phyloP scores from a whole-genome alignment of 2,888 invertebrate genomes.

The Amphipyra berbera region DNA sequence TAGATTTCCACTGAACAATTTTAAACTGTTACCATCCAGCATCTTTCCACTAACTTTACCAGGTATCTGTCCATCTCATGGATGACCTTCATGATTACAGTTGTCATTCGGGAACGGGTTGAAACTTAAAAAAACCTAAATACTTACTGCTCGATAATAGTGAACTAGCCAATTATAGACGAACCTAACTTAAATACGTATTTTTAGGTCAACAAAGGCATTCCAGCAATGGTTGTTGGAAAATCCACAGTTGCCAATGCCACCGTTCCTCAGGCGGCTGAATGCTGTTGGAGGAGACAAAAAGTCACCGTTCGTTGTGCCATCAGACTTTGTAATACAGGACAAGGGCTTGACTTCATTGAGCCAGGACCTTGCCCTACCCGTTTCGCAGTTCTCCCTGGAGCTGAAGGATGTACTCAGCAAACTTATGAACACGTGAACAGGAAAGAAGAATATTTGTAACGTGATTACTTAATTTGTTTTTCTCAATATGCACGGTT shows the following conservation, averaged over 20 bases:
- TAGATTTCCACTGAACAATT: too few species aligned
- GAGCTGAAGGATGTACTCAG: constrained; percentile 83
- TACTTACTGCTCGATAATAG: too few species aligned
- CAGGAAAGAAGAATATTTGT: neutral
- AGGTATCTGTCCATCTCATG: too few species aligned
- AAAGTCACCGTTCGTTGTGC: constrained; percentile 78
- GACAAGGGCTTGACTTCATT: constrained; percentile 62
- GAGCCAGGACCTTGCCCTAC: constrained; percentile 76
- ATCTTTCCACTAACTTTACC: too few species aligned
- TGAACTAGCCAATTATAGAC: too few species aligned
- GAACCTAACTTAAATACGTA: neutral
- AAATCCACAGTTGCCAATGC: constrained; percentile 78
- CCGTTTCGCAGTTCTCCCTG: constrained; percentile 80
- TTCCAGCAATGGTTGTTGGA: constrained; percentile 78
- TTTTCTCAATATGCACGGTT: neutral
- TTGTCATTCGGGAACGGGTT: too few species aligned
- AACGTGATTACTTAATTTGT: constrained; percentile 7
- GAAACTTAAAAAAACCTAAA: too few species aligned
- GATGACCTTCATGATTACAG: too few species aligned
- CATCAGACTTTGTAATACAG: constrained; percentile 79
- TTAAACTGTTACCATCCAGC: too few species aligned
- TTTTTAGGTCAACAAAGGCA: constrained; percentile 80
- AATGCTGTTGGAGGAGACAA: constrained; percentile 70
- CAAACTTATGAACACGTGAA: constrained; percentile 76
- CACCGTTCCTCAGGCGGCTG: constrained; percentile 69